phyloP scores from a whole-genome alignment of 1,140 invertebrate species.

The Drosophila melanica region DNA sequence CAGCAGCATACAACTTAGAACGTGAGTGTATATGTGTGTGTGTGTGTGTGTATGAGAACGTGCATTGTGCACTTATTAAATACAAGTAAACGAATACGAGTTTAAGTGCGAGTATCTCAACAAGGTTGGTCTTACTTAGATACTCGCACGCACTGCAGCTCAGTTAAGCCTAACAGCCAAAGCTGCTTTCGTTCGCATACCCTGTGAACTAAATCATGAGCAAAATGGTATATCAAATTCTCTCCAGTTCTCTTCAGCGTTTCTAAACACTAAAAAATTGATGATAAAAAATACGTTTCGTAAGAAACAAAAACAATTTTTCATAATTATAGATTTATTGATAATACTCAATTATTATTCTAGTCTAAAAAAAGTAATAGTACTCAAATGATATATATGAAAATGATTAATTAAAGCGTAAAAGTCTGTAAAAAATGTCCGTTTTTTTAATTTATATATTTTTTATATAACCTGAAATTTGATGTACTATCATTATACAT shows the following conservation, averaged over 20 bases:
- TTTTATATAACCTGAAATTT: too few species aligned
- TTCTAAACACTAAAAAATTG: too few species aligned
- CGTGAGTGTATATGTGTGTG: conserved; percentile 2
- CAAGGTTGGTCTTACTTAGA: conserved; percentile 37
- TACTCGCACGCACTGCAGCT: conserved; percentile 55
- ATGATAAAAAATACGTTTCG: too few species aligned
- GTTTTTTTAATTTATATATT: too few species aligned
- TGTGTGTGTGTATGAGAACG: background rate
- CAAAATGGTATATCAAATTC: background rate
- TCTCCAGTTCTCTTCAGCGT: too few species aligned
- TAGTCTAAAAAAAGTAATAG: too few species aligned
- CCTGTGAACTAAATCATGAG: background rate
- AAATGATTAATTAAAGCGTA: too few species aligned
- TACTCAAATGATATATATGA: too few species aligned
- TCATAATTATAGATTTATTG: too few species aligned
- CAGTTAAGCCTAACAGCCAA: conserved; percentile 34
- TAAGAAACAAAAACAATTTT: too few species aligned
- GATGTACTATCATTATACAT: background rate
- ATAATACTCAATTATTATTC: too few species aligned
- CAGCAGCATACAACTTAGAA: conserved; percentile 31
- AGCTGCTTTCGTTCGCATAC: conserved; percentile 48
- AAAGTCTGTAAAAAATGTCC: too few species aligned
- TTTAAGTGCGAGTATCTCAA: conserved; percentile 23
- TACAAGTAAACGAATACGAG: conserved; percentile 18
- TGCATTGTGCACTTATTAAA: conserved; percentile 60